phyloP scores from a whole-genome alignment of 2,113 vertebrate species.

The Paradisaea rubra region DNA sequence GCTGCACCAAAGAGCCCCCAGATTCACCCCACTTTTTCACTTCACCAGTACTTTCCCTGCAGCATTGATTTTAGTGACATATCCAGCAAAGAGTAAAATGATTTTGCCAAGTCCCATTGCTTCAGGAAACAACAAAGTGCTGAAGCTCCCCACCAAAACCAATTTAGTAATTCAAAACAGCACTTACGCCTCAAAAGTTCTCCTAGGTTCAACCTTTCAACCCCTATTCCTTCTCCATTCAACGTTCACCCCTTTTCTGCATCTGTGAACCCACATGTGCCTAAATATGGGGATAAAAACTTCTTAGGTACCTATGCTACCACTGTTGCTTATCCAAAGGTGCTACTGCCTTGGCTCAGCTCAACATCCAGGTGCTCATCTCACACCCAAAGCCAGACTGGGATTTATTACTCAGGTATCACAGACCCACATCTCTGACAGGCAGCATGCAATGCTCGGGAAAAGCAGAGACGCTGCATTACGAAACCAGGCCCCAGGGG shows the following conservation, averaged over 20 bases:
- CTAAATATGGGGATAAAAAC: not conserved
- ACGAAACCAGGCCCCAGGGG: fast-evolving
- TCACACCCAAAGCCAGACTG: not conserved
- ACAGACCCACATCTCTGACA: not conserved
- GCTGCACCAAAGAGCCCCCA: not conserved
- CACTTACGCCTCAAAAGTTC: not conserved
- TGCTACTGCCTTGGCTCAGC: not conserved
- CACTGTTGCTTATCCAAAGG: not conserved
- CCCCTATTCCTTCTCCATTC: not conserved
- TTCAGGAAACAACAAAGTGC: not conserved
- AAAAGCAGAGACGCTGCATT: fast-evolving
- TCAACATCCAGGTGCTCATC: not conserved
- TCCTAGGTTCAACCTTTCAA: not conserved
- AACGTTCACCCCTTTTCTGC: not conserved
- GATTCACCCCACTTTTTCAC: not conserved
- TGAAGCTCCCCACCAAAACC: not conserved
- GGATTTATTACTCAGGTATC: not conserved
- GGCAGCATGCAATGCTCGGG: not conserved
- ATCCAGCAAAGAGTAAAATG: not conserved
- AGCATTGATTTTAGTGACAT: not conserved
- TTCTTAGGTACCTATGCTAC: not conserved
- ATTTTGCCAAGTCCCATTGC: not conserved
- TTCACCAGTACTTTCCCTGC: not conserved
- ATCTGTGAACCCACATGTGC: not conserved
- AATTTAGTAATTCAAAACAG: not conserved